Percentiles rank a stretch among this genome's conserved stretches.
These are phyloP conservation scores for Actinia tenebrosa DNA, from an alignment of 64 coral and sea anemone species.

Conservation along the genomic window DNA sequence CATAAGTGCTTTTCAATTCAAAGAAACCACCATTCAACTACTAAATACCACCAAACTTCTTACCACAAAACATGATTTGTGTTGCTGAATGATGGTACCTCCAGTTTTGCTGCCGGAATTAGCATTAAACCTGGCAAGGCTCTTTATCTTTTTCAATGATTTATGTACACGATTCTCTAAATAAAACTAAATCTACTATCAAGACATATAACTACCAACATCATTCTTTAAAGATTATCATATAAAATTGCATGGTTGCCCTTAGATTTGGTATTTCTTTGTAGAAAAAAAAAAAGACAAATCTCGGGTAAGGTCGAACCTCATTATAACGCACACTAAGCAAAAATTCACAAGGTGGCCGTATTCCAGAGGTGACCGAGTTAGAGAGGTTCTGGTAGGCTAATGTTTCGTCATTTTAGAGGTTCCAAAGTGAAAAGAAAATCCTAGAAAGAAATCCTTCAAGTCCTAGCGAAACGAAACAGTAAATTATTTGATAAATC, in stretches of 20 bases:
- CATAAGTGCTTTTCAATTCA: background rate
- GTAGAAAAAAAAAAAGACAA: background rate
- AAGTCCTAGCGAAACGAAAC: background rate
- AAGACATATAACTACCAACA: too few species aligned
- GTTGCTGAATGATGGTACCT: too few species aligned
- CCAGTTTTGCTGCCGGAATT: too few species aligned
- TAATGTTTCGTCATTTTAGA: background rate
- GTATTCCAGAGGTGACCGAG: background rate
- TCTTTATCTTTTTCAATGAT: too few species aligned
- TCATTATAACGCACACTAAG: background rate
- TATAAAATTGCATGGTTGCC: background rate
- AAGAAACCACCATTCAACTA: background rate
- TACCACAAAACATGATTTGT: background rate
- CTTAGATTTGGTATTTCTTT: background rate
- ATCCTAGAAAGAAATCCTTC: too few species aligned
- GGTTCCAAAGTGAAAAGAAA: background rate
- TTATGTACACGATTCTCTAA: too few species aligned
- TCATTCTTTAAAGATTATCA: background rate
- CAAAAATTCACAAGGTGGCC: background rate
- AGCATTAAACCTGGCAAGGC: too few species aligned
- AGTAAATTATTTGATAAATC: background rate
- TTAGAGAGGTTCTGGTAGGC: background rate
- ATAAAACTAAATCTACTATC: too few species aligned
- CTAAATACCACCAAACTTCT: background rate
- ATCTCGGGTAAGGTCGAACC: background rate